phyloP scores from a whole-genome alignment of 2,113 vertebrate species.

The Notarius lentiginosus region DNA sequence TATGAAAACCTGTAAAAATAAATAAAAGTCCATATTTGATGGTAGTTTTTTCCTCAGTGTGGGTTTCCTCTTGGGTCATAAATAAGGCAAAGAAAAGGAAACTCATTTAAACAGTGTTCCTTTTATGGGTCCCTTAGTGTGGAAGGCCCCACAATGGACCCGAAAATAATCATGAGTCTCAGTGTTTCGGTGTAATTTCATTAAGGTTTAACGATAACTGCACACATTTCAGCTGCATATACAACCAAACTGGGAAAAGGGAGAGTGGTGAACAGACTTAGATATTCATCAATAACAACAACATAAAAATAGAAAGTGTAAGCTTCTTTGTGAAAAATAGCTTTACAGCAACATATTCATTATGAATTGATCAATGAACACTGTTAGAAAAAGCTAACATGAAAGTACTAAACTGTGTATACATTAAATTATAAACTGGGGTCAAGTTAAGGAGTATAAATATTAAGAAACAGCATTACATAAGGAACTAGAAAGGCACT shows the following conservation, averaged over 20 bases:
- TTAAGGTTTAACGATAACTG: slow-evolving; percentile 32
- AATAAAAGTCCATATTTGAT: not conserved
- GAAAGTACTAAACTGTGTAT: not conserved
- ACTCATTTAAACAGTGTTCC: slow-evolving; percentile 19
- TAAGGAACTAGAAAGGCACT: not conserved
- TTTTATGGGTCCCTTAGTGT: slow-evolving; percentile 16
- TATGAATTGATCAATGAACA: not conserved
- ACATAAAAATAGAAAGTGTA: not conserved
- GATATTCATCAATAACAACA: not conserved
- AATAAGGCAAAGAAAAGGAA: slow-evolving; percentile 2
- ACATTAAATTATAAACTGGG: not conserved
- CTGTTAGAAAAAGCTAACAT: not conserved
- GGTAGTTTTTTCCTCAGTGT: not conserved
- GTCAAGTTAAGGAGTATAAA: not conserved
- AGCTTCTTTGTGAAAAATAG: not conserved
- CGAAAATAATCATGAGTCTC: slow-evolving; percentile 6
- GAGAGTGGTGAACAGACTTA: not conserved
- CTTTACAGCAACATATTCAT: not conserved
- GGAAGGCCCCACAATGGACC: not conserved
- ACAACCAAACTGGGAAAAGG: not conserved
- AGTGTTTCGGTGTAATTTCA: slow-evolving; percentile 15
- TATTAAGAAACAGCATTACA: not conserved
- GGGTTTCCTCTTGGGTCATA: not conserved
- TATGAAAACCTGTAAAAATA: not conserved
- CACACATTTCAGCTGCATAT: not conserved